Conservation (phyloP, 1,140 invertebrate species). For the Drosophila azteca region DNA sequence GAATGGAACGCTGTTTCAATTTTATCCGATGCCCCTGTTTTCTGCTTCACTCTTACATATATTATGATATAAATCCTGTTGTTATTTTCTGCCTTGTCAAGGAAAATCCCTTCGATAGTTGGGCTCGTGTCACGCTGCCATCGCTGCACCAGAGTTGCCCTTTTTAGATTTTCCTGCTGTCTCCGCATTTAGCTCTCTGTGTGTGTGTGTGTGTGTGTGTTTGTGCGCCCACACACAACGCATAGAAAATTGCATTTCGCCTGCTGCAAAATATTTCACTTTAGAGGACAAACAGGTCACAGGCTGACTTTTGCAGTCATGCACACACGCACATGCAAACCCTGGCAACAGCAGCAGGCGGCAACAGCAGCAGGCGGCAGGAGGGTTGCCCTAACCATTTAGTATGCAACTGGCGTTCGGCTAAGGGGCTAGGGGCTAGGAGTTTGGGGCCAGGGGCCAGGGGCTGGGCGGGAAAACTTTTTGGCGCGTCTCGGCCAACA, state of each 20-base stretch:
- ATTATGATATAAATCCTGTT: no score
- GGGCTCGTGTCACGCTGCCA: background rate
- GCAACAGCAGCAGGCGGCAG: background rate
- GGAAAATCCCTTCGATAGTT: background rate
- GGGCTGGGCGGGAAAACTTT: conserved; percentile 51
- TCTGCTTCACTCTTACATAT: no score
- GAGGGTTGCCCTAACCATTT: conserved; percentile 43
- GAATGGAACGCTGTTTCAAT: no score
- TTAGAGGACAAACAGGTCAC: conserved; percentile 83
- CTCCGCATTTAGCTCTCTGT: conserved; percentile 3
- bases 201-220: conserved; percentile 26
- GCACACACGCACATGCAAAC: conserved; percentile 40
- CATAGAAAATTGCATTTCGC: conserved; percentile 74
- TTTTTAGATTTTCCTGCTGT: background rate
- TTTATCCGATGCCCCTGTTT: no score
- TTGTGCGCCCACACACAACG: conserved; percentile 45
- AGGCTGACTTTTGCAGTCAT: conserved; percentile 72
- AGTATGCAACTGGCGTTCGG: conserved; percentile 72
- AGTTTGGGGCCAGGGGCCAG: background rate
- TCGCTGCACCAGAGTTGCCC: no score
- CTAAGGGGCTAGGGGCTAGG: background rate
- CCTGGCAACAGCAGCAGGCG: conserved; percentile 11
- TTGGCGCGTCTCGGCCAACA: conserved; percentile 75
- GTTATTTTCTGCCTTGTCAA: no score
- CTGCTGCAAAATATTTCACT: conserved; percentile 81